Percentiles rank a stretch among this genome's conserved stretches.
These are phyloP conservation scores for Antigone vipio DNA, from an alignment of 2,113 vertebrate genomes.

Conservation along the genomic window DNA sequence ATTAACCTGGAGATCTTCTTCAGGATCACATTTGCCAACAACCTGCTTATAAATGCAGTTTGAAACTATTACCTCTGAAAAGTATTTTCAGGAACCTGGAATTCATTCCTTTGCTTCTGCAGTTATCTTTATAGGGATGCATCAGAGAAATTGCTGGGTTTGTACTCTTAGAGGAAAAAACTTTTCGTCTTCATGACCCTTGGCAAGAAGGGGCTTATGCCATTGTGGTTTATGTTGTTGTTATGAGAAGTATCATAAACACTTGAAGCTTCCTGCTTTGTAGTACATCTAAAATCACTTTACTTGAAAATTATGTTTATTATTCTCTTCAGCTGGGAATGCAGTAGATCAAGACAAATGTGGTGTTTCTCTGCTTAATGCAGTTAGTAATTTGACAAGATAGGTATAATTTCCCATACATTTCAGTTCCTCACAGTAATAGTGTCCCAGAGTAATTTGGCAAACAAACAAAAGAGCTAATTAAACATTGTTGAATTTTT, in stretches of 20 bases:
- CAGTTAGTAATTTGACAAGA: slow-evolving; percentile 24
- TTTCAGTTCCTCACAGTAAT: background rate
- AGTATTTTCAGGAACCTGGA: background rate
- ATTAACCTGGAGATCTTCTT: background rate
- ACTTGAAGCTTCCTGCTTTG: background rate
- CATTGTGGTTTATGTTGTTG: background rate
- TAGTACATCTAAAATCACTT: slow-evolving; percentile 22
- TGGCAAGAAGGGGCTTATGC: background rate
- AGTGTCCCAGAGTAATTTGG: slow-evolving; percentile 12
- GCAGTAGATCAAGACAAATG: slow-evolving; percentile 20
- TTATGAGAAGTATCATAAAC: background rate
- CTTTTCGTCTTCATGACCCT: background rate
- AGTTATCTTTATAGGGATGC: background rate
- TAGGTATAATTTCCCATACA: slow-evolving; percentile 23
- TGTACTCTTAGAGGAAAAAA: background rate
- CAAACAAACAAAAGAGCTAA: slow-evolving; percentile 40
- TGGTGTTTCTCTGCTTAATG: slow-evolving; percentile 9
- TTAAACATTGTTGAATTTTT: slow-evolving; percentile 46
- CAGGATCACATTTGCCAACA: background rate
- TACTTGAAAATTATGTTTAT: slow-evolving; percentile 42
- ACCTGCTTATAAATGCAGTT: background rate
- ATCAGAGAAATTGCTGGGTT: background rate
- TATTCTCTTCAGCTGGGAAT: slow-evolving; percentile 42
- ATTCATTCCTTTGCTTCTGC: background rate
- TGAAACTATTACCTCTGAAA: background rate